Evolutionary conservation across 2,113 vertebrate species (phyloP), one percentile per base, ranked within the genome.

Genomic region (Pygoscelis antarcticus): DNA sequence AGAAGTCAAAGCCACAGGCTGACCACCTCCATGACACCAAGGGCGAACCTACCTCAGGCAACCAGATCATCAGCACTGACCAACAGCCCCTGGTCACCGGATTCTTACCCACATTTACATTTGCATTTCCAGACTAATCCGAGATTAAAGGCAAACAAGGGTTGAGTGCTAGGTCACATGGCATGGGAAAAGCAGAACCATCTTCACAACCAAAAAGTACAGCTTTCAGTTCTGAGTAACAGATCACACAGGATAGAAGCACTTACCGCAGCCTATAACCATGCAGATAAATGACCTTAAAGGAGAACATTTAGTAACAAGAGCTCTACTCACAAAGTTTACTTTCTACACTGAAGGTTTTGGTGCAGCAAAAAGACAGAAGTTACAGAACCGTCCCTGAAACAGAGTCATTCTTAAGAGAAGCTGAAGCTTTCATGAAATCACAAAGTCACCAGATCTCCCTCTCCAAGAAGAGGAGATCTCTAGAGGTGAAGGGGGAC

Each of bases 181-280:
- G 58, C 4, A 11, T 92, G 79, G 89, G 82, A 90, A 96, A 93
- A 97, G 87, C 78, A 82, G 95, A 96, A 95, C 84, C 54, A 85
- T 69, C 75, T 77, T 66, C 78, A 58, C 58, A 61, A 62, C 22
- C 54, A 42, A 65, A 29, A 76, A 92, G 58, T 9, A 11, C 10
- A 87, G 85, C 82, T 92, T 90, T 92, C 86, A 90, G 79, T 68
- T 89, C 71, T 26, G 71, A 74, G 46, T 38, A 90, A 57, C 21
- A 40, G 71, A 68, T 83, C 93, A 65, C 83, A 80, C 30, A 58
- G 58, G 58, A 29, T 1, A 85, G 79, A 38, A 96, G 60, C 80
- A 66, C 51, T 75, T 15, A 69, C 27, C 75, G 72, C 78, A 94
- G 80, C 38, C 55, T 74, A 36, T 15, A 78, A 47, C 69, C 44